Conservation (phyloP, 2,888 invertebrate genomes). For the Glaucopsyche alexis region DNA sequence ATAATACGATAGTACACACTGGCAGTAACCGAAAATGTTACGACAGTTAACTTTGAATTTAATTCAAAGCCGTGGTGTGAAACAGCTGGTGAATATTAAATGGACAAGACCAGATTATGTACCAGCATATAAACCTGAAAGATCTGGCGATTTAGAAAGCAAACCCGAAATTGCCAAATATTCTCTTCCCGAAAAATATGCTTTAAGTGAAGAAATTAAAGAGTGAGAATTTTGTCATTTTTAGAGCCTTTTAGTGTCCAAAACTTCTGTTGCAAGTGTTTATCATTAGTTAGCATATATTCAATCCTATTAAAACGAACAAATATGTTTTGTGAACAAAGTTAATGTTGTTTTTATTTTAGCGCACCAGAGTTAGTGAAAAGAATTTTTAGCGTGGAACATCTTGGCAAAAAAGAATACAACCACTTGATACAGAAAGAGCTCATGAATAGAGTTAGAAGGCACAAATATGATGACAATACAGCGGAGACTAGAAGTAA, state of each 20-base stretch:
- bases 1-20: background rate
- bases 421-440: slow-evolving; percentile 73
- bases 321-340: no score
- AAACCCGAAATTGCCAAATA: slow-evolving; percentile 77
- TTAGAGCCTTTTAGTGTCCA: background rate
- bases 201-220: slow-evolving; percentile 84
- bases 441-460: slow-evolving; percentile 81
- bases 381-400: slow-evolving; percentile 85
- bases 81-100: slow-evolving; percentile 86
- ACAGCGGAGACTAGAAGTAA: slow-evolving; percentile 87
- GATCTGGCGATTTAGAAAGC: slow-evolving; percentile 85
- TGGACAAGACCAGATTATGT: slow-evolving; percentile 88
- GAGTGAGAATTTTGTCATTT: slow-evolving; percentile 70
- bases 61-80: slow-evolving; percentile 78
- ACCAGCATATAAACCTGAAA: slow-evolving; percentile 81
- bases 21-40: slow-evolving; percentile 50
- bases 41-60: slow-evolving; percentile 54
- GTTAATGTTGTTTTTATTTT: slow-evolving; percentile 46
- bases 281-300: background rate
- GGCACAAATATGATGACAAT: slow-evolving; percentile 84
- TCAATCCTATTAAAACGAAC: no score
- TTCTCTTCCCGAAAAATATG: slow-evolving; percentile 73
- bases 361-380: slow-evolving; percentile 87
- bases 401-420: slow-evolving; percentile 80
- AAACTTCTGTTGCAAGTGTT: background rate